Evolutionary conservation across 2,113 vertebrate species (phyloP), one percentile per base, ranked within the genome.

Genomic region (Trichomycterus rosablanca): DNA sequence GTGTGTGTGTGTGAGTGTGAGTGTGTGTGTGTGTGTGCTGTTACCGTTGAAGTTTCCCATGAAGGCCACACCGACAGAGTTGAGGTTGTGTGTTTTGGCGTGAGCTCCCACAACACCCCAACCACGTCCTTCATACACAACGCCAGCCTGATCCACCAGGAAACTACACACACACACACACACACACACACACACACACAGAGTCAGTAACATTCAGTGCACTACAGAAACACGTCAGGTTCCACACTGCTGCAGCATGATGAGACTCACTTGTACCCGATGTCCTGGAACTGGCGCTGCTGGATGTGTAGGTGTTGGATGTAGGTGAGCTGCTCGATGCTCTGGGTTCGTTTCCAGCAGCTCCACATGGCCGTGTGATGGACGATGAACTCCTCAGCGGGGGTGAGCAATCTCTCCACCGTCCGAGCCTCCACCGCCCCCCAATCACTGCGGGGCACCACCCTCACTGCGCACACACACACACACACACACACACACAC

Each of bases 41-140:
- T 39, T 39, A 39, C 35, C 12, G 28, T 74, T 78, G 43, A 83
- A 88, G 67, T 70, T 76, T 5, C 89, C 90, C n/a, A 91, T 85
- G 73, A 91, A 86, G 11, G 85, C 85, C 35, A 90, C 68, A 3
- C 88, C 88, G 9, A 90, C 43, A 3, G 89, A 86, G 62, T 85
- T 68, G 19, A 70, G 35, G 46, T 89, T 90, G 74, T 85, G 75
- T 12, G 76, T 75, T 8, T 70, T 80, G 42, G 84, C 66, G 22
- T 92, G 90, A 10, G 79, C 69, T 1, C 90, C 88, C 1, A 78
- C 68, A 9, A 81, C 40, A 1, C 74, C 72, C 89, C 89, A 91
- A 11, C 88, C 88, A 1, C 86, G 76, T 0, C 89, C 90, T 73
- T 92, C 89, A 7, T 83, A 91, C 5, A 86, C 75, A 0, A 65